These are phyloP conservation scores for Muricea muricata DNA, from an alignment of 92 coral and sea anemone genomes.

Conservation along the genomic window DNA sequence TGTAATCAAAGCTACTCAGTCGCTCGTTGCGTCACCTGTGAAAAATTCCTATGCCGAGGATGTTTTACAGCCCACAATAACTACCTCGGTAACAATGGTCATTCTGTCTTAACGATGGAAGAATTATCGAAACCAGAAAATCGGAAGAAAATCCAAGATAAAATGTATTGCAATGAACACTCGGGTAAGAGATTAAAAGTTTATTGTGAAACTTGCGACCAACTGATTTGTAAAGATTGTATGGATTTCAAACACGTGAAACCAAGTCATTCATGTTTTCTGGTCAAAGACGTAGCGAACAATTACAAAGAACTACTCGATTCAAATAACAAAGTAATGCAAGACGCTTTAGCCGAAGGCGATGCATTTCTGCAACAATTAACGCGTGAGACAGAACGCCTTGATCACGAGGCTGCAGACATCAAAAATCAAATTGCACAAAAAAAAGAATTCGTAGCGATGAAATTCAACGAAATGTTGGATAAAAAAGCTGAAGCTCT, in stretches of 20 bases:
- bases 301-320: neutral
- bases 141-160: neutral
- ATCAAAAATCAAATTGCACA: neutral
- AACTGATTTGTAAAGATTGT: neutral
- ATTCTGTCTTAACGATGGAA: neutral
- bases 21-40: slow-evolving; percentile 31
- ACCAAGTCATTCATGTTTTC: neutral
- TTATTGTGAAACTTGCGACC: neutral
- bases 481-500: neutral
- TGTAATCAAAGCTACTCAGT: neutral
- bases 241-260: neutral
- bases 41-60: neutral
- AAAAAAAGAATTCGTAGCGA: neutral
- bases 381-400: neutral
- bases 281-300: neutral
- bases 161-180: slow-evolving; percentile 7
- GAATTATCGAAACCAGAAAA: slow-evolving; percentile 31
- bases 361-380: neutral
- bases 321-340: neutral
- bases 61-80: neutral
- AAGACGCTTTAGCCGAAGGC: neutral
- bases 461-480: neutral
- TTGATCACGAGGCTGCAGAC: neutral
- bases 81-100: neutral
- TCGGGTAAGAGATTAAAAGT: neutral